These are phyloP conservation scores for Taenaris catops DNA, from an alignment of 2,888 invertebrate genomes.

Conservation along the genomic window DNA sequence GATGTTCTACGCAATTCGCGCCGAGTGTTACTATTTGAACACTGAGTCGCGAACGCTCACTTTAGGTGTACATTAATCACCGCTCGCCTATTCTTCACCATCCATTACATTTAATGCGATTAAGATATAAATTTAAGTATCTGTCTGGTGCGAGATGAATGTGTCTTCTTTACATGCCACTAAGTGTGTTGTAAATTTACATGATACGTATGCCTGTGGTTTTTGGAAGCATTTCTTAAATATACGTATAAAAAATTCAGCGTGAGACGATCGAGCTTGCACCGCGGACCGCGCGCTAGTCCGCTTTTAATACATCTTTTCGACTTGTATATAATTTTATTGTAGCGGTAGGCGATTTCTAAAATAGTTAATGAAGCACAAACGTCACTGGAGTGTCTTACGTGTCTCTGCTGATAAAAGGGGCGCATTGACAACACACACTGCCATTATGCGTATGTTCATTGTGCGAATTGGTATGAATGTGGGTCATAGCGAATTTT, in stretches of 20 bases:
- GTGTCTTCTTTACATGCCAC: constrained; percentile 71
- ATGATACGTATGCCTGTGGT: constrained; percentile 59
- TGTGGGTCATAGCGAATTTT: constrained; percentile 37
- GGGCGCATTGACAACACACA: constrained; percentile 60
- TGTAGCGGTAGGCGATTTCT: constrained; percentile 55
- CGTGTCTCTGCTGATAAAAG: constrained; percentile 39
- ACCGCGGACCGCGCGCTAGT: constrained; percentile 70
- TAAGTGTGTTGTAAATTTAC: constrained; percentile 62
- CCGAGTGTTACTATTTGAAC: not conserved
- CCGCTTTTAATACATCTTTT: constrained; percentile 45
- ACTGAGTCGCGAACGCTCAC: constrained; percentile 20
- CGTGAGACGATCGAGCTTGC: constrained; percentile 62
- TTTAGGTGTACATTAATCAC: constrained; percentile 14
- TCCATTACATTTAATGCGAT: constrained; percentile 41
- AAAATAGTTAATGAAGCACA: constrained; percentile 62
- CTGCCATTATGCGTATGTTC: constrained; percentile 68
- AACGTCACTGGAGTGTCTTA: constrained; percentile 67
- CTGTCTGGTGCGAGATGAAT: constrained; percentile 68
- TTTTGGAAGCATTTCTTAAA: constrained; percentile 72
- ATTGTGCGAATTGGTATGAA: constrained; percentile 52
- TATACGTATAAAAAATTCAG: constrained; percentile 55
- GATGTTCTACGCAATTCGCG: constrained; percentile 29
- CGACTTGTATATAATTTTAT: constrained; percentile 52
- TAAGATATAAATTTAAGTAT: constrained; percentile 49
- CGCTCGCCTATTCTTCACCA: constrained; percentile 36